Base-by-base conservation (phyloP, 2,797 vertebrate species). In the Chelon labrosus region DNA sequence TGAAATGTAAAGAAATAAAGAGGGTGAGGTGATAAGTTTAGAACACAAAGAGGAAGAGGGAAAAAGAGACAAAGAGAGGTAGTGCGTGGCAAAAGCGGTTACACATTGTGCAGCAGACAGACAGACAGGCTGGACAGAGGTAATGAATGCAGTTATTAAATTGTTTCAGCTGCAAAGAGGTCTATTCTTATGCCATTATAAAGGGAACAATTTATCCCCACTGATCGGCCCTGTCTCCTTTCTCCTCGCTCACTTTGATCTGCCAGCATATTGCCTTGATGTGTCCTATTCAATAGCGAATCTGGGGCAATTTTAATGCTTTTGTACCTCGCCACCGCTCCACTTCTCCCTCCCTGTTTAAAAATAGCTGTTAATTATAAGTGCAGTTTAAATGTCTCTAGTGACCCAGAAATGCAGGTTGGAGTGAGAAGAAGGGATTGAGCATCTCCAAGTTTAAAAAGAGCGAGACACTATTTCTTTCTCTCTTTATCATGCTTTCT, bases 311-410 rank as follows among this genome's bases (percentile, higher is more conserved):
- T 98, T 98, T 98, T 98, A 99, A 99, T 98, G 97, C 97, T 98
- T 99, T 99, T 98, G 97, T 98, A 98, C 97, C 97, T 98, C 97
- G 95, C 97, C 96, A 97, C 94, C 96, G 97, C 96, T 98, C 97
- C 96, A 98, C 97, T 98, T 97, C 96, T 97, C 97, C 96, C 95
- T 86, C 92, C 92, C 96, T 96, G 97, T 99, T 98, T 99, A 99
- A 99, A 99, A 99, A 99, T 99, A 99, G 97, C 97, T 98, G 97
- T 98, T 99, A 99, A 99, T 99, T 99, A 99, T 98, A 98, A 98
- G 96, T 99, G 97, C 96, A 97, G 97, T 98, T 98, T 98, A 98
- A 99, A 98, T 97, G 97, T 97, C 97, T 99, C 97, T 96, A 96
- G 96, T 98, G 97, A 98, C 97, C 98, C 97, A 99, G 97, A 99